Base-by-base conservation (phyloP, 2,888 invertebrate genomes). In the Venusia cambrica region DNA sequence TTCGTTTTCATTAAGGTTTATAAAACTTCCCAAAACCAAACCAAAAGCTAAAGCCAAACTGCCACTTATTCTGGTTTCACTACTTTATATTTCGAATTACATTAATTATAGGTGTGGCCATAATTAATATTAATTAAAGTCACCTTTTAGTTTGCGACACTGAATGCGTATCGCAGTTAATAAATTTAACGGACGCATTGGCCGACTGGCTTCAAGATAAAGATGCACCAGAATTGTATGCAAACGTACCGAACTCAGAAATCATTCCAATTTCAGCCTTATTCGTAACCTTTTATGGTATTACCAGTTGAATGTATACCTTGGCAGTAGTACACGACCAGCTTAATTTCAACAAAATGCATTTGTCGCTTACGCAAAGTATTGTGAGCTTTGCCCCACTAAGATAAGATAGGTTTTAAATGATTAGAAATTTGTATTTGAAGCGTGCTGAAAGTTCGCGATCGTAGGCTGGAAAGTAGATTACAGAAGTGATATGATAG, bases 41-140 rank as follows among this genome's bases (percentile, higher is more conserved):
- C 16, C 31, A 35, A 33, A 34, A 45, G 31, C 36, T 57, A 63
- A 54, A 61, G 60, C 60, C 65, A 67, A 72, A 65, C 54, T 54
- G 67, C 57, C 62, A 62, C 63, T 30, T 71, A 84, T 84, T 83
- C 83, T 79, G 57, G 67, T n/a, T n/a, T n/a, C n/a, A n/a, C n/a
- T n/a, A n/a, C n/a, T n/a, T n/a, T n/a, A n/a, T n/a, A n/a, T n/a
- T n/a, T n/a, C 70, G 73, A 77, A 79, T 80, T 79, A 84, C 79
- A 78, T 79, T 85, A 83, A 84, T 84, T 81, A 84, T 75, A 83
- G 83, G 83, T 84, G 85, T 81, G 81, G 79, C 72, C 66, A 76
- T 84, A 83, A 85, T 87, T 84, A 84, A 87, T 87, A 84, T 85
- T 81, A 84, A 84, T 85, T 87, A 80, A 78, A 80, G 79, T 78